Conservation (phyloP, 2,113 vertebrate species). For the Bambusicola thoracicus region DNA sequence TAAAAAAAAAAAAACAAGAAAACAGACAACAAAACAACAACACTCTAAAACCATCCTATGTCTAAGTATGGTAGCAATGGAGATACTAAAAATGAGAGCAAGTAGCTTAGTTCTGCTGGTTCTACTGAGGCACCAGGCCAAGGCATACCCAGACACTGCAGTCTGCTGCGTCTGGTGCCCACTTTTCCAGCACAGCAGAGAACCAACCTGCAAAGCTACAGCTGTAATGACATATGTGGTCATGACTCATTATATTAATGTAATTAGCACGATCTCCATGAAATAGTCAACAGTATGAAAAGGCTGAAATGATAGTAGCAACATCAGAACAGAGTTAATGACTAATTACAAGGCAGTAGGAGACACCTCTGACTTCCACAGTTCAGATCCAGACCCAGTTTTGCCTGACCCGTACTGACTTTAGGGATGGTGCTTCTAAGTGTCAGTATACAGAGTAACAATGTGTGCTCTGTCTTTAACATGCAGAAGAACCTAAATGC, state of each 20-base stretch:
- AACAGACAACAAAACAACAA: too few species aligned
- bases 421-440: neutral
- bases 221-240: rapidly evolving
- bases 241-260: neutral
- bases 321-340: neutral
- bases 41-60: neutral
- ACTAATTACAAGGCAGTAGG: neutral
- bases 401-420: neutral
- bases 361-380: neutral
- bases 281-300: neutral
- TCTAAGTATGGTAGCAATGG: neutral
- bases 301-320: neutral
- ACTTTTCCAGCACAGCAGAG: neutral
- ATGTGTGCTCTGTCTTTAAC: neutral
- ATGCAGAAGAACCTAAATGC: neutral
- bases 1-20: neutral
- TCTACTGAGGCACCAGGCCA: neutral
- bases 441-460: neutral
- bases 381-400: neutral
- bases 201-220: neutral
- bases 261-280: neutral
- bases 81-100: neutral
- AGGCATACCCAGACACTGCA: neutral
- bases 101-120: neutral
- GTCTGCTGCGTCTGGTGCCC: neutral